These are phyloP conservation scores for Megalopta genalis DNA, from an alignment of 1,140 invertebrate genomes.

Conservation along the genomic window DNA sequence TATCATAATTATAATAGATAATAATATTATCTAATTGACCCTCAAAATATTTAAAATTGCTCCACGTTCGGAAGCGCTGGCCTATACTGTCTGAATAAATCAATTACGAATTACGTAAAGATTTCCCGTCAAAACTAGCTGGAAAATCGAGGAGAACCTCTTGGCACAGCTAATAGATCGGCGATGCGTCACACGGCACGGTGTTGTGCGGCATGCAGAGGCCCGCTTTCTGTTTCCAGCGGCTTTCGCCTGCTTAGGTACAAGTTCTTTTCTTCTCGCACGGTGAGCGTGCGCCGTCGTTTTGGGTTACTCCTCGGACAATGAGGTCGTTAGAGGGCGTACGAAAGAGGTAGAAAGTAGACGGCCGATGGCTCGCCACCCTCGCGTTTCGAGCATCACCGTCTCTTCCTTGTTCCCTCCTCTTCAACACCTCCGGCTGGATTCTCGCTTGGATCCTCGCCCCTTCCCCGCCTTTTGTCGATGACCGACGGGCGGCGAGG, in stretches of 20 bases:
- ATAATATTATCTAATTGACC: no score
- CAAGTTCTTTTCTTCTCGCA: slow-evolving; percentile 15
- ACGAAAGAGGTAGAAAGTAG: slow-evolving; percentile 42
- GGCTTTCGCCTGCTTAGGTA: not conserved
- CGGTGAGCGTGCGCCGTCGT: slow-evolving; percentile 47
- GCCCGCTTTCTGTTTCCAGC: no score
- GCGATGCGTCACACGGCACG: no score
- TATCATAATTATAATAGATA: no score
- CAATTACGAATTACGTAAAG: no score
- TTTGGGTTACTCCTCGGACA: slow-evolving; percentile 75
- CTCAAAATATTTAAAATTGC: no score
- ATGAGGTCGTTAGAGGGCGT: slow-evolving; percentile 66
- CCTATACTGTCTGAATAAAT: no score
- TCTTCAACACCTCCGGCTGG: not conserved
- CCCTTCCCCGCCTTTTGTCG: slow-evolving; percentile 8
- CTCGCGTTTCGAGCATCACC: not conserved
- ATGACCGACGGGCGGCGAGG: not conserved
- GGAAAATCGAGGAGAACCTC: no score
- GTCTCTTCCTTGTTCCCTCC: not conserved
- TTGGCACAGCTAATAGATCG: no score
- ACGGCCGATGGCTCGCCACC: slow-evolving; percentile 8
- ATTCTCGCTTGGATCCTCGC: not conserved
- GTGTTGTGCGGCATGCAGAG: no score
- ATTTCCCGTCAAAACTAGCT: no score
- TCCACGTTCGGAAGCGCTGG: no score